Evolutionary conservation across 2,113 vertebrate genomes (phyloP).

Genomic region (Oriolus oriolus): DNA sequence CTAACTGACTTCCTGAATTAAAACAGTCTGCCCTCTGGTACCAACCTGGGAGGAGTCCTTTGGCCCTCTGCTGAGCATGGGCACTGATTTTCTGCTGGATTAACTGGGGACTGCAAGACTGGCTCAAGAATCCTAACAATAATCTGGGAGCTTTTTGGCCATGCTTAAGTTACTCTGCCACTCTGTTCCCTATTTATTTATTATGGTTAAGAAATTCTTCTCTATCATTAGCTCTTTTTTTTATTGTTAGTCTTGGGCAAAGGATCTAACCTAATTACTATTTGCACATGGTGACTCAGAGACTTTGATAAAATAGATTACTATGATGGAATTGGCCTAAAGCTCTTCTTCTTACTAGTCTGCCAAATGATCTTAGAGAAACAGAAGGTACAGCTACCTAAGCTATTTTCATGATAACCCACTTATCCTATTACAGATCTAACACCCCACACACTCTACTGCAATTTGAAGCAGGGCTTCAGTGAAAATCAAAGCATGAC

Average conservation of each 20-base stretch:
- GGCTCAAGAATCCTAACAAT: not conserved
- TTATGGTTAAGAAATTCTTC: not conserved
- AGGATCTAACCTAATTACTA: not conserved
- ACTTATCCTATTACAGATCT: not conserved
- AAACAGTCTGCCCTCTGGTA: not conserved
- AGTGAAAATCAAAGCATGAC: not conserved
- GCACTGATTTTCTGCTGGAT: not conserved
- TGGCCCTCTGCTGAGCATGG: not conserved
- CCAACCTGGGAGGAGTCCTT: not conserved
- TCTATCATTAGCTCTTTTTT: not conserved
- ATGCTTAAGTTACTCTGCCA: not conserved
- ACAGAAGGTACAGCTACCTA: not conserved
- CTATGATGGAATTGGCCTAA: not conserved
- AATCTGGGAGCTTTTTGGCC: not conserved
- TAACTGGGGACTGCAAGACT: not conserved
- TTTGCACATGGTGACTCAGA: not conserved
- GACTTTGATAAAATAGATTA: slow-evolving; percentile 2
- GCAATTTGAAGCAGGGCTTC: not conserved
- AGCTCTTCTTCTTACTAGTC: not conserved
- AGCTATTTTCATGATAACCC: not conserved
- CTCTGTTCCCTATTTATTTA: not conserved
- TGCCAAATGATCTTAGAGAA: not conserved
- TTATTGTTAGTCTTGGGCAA: not conserved
- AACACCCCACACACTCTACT: not conserved
- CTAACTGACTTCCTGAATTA: not conserved